These are phyloP conservation scores for Hydraecia micacea DNA, from an alignment of 2,888 invertebrate genomes.

Conservation along the genomic window DNA sequence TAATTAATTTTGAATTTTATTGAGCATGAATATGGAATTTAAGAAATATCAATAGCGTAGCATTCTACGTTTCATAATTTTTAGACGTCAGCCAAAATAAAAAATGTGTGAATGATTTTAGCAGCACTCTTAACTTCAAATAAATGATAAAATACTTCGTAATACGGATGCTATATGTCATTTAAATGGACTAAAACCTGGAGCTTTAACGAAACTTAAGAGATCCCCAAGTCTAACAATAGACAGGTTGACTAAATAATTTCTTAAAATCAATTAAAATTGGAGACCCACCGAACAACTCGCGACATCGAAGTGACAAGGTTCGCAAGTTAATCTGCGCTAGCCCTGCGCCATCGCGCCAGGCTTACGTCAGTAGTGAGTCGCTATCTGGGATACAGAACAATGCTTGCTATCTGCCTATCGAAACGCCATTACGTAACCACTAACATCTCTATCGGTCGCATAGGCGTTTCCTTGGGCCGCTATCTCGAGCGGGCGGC, in stretches of 20 bases:
- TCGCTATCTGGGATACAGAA: slow-evolving; percentile 78
- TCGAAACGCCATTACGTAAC: slow-evolving; percentile 81
- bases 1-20: slow-evolving; percentile 53
- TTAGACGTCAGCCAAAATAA: background rate
- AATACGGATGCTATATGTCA: background rate
- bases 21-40: slow-evolving; percentile 57
- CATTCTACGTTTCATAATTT: slow-evolving; percentile 40
- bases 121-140: background rate
- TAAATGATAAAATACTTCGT: background rate
- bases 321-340: slow-evolving; percentile 23
- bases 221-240: background rate
- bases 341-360: slow-evolving; percentile 42
- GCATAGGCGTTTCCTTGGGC: slow-evolving; percentile 65
- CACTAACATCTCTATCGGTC: slow-evolving; percentile 80
- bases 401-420: slow-evolving; percentile 81
- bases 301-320: background rate
- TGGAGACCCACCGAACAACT: background rate
- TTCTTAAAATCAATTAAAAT: background rate
- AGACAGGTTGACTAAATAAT: background rate
- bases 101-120: background rate
- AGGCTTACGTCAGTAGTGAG: slow-evolving; percentile 72
- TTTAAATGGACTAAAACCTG: background rate
- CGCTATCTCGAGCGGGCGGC: slow-evolving; percentile 62
- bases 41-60: slow-evolving; percentile 42
- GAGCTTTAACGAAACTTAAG: background rate